Base-by-base conservation (phyloP, 2,888 invertebrate genomes). In the Spicauda simplicius region DNA sequence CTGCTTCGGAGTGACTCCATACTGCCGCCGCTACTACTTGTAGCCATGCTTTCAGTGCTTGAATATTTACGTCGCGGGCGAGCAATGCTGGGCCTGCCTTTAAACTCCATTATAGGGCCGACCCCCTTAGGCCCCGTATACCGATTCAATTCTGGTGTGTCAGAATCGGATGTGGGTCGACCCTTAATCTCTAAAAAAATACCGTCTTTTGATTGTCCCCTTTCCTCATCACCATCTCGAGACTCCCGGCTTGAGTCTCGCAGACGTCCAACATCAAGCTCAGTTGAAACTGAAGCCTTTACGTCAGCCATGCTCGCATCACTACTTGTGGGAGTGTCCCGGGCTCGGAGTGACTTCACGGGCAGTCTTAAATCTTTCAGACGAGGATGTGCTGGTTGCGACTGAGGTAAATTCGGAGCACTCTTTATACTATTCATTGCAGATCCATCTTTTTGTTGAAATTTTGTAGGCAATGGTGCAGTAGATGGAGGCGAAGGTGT, bases 1-100 rank as follows among this genome's bases (percentile, higher is more conserved):
- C 97, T 97, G 87, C 97, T 97, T 72, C 97, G 95, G 71, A 97
- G 90, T 65, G 97, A 97, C 82, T 97, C 97, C 96, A 97, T 96
- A 85, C 97, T 97, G 54, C 97, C 97, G 61, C 97, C 97, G 81
- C 97, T 97, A 87, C 97, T 97, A 80, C 97, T 97, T 8, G 97
- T 97, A 41, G 97, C 97, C 95, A 97, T 97, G 84, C 97, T 97
- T 87, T 97, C 97, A 37, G 97, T 97, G 79, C 97, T 97, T 8
- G 96, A 96, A 85, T 95, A 96, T 74, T 93, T 93, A 73, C 95
- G 91, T 71, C 95, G 91, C 74, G 95, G 91, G 72, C 91, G 93
- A 72, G 87, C 80, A 72, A 89, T 85, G 73, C 87, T 81, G 73
- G 94, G 94, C 85, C 95, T 93, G 75, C 95, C 94, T 85, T 96